These are phyloP conservation scores for Cnemophilus loriae DNA, from an alignment of 2,113 vertebrate genomes.

Conservation along the genomic window DNA sequence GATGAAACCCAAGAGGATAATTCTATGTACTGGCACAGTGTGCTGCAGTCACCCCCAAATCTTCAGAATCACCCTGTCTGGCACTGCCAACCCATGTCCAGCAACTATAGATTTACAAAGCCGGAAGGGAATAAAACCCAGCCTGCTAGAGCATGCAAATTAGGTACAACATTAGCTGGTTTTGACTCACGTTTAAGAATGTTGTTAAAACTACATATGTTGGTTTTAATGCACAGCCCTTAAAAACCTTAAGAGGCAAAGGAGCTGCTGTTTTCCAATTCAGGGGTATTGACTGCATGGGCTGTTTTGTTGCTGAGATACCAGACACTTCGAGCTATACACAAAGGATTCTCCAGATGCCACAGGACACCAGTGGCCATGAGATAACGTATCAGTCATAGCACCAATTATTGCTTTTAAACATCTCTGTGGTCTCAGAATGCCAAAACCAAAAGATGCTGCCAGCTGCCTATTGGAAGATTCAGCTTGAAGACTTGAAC, in stretches of 20 bases:
- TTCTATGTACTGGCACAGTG: neutral
- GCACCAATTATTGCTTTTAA: neutral
- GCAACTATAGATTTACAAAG: neutral
- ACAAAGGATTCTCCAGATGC: neutral
- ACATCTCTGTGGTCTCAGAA: neutral
- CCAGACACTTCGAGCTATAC: neutral
- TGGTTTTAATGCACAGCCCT: neutral
- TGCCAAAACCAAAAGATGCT: neutral
- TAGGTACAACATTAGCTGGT: neutral
- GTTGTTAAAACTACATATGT: rapidly evolving
- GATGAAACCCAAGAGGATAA: neutral
- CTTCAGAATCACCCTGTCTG: neutral
- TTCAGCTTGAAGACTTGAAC: neutral
- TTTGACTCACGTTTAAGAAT: neutral
- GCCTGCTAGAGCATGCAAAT: neutral
- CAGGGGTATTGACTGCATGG: too few relatives aligned
- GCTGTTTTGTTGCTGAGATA: neutral
- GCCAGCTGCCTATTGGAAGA: neutral
- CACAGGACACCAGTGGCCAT: neutral
- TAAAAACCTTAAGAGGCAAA: neutral
- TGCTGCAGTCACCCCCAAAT: neutral
- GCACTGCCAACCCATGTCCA: neutral
- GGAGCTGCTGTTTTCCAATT: neutral
- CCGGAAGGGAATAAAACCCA: neutral
- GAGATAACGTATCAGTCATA: neutral